phyloP scores from a whole-genome alignment of 2,888 invertebrate genomes.

The Calameuta idolon region DNA sequence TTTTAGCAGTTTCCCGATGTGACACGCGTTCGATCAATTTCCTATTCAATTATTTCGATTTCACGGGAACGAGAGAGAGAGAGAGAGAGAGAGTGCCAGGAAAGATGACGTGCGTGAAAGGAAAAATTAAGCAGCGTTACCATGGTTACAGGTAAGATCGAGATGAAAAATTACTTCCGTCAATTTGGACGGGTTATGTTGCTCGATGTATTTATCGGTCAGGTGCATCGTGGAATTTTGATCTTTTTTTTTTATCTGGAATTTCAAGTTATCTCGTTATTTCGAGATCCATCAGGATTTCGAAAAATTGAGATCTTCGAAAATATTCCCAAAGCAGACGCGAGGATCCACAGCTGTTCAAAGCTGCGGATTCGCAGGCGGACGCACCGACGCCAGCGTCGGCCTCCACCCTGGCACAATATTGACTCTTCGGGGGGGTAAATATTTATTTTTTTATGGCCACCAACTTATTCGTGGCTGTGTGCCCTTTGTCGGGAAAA shows the following conservation, averaged over 20 bases:
- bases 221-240: background rate
- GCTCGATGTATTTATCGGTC: background rate
- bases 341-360: background rate
- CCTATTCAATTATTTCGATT: background rate
- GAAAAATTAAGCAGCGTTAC: background rate
- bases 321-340: background rate
- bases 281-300: background rate
- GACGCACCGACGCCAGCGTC: background rate
- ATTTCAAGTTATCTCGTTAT: too few species aligned
- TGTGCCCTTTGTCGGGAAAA: background rate
- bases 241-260: too few species aligned
- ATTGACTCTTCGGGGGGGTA: conserved; percentile 5
- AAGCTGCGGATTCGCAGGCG: background rate
- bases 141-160: background rate
- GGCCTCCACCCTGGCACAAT: background rate
- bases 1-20: background rate
- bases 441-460: conserved; percentile 1
- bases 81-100: background rate
- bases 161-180: background rate
- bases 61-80: background rate
- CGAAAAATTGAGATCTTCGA: background rate
- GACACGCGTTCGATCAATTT: background rate
- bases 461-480: background rate
- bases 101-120: background rate
- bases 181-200: background rate